Conservation (phyloP, 2,888 invertebrate species). For the Helleia helle region DNA sequence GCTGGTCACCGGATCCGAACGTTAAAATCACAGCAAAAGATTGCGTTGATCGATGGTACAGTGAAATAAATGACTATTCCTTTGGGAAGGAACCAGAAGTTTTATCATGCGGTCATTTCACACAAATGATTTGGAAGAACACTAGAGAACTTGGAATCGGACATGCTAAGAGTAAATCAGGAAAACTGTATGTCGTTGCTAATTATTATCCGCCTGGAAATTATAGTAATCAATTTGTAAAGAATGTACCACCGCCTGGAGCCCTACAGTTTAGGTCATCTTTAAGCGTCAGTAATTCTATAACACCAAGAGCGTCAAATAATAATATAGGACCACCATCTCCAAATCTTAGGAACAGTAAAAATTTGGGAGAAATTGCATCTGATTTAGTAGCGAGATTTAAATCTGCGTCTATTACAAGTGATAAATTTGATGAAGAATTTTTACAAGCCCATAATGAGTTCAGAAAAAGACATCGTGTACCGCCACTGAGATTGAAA, state of each 20-base stretch:
- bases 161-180: constrained; percentile 81
- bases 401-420: constrained; percentile 44
- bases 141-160: constrained; percentile 84
- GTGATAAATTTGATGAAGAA: constrained; percentile 76
- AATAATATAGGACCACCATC: constrained; percentile 42
- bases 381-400: constrained; percentile 51
- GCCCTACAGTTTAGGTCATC: constrained; percentile 46
- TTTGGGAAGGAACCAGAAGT: constrained; percentile 79
- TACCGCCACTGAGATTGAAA: constrained; percentile 77
- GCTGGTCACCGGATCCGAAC: constrained; percentile 79
- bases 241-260: constrained; percentile 77
- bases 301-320: constrained; percentile 35
- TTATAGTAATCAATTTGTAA: constrained; percentile 79
- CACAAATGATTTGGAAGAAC: constrained; percentile 88
- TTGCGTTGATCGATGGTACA: constrained; percentile 84
- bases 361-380: constrained; percentile 42
- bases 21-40: constrained; percentile 78
- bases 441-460: constrained; percentile 85
- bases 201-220: constrained; percentile 91
- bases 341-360: constrained; percentile 41
- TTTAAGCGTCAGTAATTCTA: constrained; percentile 22
- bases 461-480: constrained; percentile 80
- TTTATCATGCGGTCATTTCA: constrained; percentile 78
- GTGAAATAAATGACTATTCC: constrained; percentile 80
- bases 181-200: constrained; percentile 88